Percentiles rank a stretch among this genome's conserved stretches.
Conservation (phyloP, 2,797 vertebrate genomes). For the Sebastes matsubarae region DNA sequence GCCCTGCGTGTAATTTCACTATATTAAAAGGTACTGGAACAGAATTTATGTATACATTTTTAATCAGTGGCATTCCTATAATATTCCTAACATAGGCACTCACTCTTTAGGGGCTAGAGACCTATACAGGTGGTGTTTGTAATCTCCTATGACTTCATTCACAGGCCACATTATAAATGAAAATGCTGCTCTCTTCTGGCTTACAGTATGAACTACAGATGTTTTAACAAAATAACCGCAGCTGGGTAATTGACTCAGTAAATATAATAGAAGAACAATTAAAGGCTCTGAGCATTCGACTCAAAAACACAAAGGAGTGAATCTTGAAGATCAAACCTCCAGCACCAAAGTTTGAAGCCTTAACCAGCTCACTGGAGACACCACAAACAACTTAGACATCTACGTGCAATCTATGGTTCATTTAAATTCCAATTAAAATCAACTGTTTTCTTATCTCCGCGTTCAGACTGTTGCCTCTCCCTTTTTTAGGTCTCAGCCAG, state of each 20-base stretch:
- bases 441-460: neutral
- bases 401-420: neutral
- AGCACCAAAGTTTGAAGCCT: neutral
- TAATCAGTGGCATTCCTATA: neutral
- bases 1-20: too few relatives aligned
- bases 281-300: neutral
- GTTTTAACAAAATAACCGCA: neutral
- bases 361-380: neutral
- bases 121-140: neutral
- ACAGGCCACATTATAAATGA: neutral
- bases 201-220: neutral
- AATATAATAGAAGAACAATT: neutral
- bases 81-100: neutral
- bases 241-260: neutral
- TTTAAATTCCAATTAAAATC: neutral
- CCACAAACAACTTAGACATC: too few relatives aligned
- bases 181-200: conserved; percentile 36
- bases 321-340: neutral
- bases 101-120: neutral
- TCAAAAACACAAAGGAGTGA: neutral
- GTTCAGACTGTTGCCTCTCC: neutral
- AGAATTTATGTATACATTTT: neutral
- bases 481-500: neutral
- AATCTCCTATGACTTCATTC: neutral
- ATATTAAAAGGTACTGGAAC: too few relatives aligned